Percentiles rank a stretch among this genome's conserved stretches.
Evolutionary conservation across 2,888 invertebrate genomes (phyloP).

Genomic region (Metacarcinus magister): DNA sequence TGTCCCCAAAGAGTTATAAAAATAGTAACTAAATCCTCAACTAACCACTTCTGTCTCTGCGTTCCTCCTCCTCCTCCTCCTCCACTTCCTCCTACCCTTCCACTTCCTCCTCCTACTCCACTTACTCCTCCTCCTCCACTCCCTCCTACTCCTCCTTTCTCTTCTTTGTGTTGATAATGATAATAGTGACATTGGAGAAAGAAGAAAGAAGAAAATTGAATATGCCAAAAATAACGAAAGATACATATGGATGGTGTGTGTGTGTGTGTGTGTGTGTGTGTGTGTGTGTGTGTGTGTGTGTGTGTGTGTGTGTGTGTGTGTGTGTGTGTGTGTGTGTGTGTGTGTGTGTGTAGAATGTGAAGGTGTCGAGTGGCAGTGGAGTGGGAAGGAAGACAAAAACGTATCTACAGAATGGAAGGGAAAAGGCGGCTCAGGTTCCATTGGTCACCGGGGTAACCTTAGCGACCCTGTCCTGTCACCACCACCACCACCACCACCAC

Average conservation of each 20-base stretch:
- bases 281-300: not conserved
- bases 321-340: conserved; percentile 2
- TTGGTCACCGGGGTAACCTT: conserved; percentile 15
- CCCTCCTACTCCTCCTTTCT: no score
- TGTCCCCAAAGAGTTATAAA: no score
- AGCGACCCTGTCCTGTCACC: not conserved
- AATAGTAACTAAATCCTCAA: no score
- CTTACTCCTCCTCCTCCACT: no score
- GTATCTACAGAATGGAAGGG: not conserved
- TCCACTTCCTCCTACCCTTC: no score
- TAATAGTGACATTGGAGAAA: no score
- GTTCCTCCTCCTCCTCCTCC: no score
- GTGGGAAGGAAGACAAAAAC: conserved; percentile 26
- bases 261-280: no score
- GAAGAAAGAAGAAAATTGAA: not conserved
- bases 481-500: not conserved
- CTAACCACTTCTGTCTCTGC: no score
- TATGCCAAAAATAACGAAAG: not conserved
- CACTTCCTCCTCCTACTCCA: no score
- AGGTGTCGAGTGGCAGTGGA: not conserved
- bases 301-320: conserved; percentile 9
- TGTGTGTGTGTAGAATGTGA: not conserved
- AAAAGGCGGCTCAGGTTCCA: not conserved
- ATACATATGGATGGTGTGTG: no score
- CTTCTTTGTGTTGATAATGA: no score